A percentile compares a stretch with the other conserved stretches of the same genome.
phyloP scores from a whole-genome alignment of 2,888 invertebrate species.

The Mamestra brassicae region DNA sequence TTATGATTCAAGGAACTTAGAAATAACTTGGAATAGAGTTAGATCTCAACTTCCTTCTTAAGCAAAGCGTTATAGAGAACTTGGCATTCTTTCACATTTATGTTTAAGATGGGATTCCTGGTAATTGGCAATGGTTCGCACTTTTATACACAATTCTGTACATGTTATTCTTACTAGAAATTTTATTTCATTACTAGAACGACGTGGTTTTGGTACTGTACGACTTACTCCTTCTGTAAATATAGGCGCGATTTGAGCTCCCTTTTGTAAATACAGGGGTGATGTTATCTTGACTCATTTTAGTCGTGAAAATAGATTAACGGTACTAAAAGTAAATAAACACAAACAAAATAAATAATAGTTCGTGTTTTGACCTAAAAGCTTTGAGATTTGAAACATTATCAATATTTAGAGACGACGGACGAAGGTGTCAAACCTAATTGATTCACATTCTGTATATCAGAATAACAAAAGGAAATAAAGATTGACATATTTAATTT shows the following conservation, averaged over 20 bases:
- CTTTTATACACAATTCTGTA: too few species aligned
- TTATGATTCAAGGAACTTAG: too few species aligned
- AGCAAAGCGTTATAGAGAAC: too few species aligned
- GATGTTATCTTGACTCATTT: neutral
- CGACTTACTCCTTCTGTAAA: neutral
- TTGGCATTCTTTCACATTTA: too few species aligned
- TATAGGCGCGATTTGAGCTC: neutral
- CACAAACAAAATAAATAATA: neutral
- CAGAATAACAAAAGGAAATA: neutral
- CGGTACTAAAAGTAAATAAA: constrained; percentile 1
- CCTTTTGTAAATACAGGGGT: neutral
- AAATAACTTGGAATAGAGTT: too few species aligned
- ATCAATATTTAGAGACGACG: neutral
- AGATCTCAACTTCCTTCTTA: too few species aligned
- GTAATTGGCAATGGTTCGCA: neutral
- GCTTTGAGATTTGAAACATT: too few species aligned
- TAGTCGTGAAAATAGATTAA: neutral
- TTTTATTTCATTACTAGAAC: neutral
- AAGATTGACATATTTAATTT: neutral
- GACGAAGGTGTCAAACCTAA: neutral
- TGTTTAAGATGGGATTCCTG: too few species aligned
- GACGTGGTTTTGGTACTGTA: neutral
- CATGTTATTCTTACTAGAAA: too few species aligned
- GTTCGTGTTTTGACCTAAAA: constrained; percentile 1
- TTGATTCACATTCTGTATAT: neutral